These are phyloP conservation scores for Neomonachus schauinslandi DNA, from an alignment of 2,113 vertebrate genomes.

Conservation along the genomic window DNA sequence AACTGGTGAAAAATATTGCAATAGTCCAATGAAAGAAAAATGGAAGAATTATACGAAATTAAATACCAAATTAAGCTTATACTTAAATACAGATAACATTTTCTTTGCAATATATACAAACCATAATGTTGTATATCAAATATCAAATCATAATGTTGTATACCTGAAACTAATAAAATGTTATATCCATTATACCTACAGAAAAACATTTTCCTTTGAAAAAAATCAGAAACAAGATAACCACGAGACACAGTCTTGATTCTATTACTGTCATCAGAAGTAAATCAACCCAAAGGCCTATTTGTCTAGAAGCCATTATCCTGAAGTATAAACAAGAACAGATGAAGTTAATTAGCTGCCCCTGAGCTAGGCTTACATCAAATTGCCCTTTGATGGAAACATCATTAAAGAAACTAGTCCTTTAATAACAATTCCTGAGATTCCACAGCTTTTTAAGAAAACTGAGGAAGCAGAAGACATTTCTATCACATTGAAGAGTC, in stretches of 20 bases:
- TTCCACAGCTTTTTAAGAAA: neutral
- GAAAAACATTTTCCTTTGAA: neutral
- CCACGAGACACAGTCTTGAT: neutral
- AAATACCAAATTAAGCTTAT: neutral
- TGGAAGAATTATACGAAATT: neutral
- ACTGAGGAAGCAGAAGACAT: neutral
- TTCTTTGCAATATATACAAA: neutral
- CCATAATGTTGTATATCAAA: neutral
- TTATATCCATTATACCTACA: neutral
- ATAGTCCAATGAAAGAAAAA: neutral
- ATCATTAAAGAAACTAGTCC: neutral
- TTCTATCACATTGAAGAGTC: neutral
- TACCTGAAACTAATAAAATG: neutral
- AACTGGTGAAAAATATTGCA: slow-evolving; percentile 25
- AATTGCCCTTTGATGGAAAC: neutral
- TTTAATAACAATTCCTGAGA: slow-evolving; percentile 7
- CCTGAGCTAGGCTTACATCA: neutral
- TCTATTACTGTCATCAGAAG: neutral
- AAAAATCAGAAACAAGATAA: slow-evolving; percentile 8
- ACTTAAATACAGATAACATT: slow-evolving; percentile 2
- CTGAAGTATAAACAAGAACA: neutral
- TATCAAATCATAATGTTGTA: neutral
- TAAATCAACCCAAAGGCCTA: neutral
- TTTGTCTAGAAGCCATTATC: neutral
- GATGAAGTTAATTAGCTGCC: neutral